Percentiles rank a stretch among this genome's conserved stretches.
Conservation (phyloP, 1,140 invertebrate species). For the Brachionus plicatilis region DNA sequence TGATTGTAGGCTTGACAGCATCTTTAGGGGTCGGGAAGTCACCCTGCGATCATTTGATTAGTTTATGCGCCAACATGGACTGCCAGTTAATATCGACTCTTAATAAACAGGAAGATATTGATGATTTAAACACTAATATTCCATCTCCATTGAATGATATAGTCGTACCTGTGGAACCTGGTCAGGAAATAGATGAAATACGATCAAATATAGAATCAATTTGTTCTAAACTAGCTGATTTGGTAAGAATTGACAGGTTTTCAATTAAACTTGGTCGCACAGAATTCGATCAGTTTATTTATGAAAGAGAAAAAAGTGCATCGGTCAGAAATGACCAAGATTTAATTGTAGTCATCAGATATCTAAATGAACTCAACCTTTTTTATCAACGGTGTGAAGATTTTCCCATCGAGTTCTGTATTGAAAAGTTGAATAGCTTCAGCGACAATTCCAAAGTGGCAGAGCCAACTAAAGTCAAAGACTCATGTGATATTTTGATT, state of each 20-base stretch:
- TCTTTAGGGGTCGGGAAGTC: neutral
- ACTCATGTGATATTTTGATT: neutral
- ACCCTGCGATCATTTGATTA: neutral
- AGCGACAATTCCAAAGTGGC: neutral
- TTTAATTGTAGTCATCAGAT: neutral
- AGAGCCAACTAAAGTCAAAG: neutral
- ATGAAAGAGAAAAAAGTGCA: neutral
- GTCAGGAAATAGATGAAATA: neutral
- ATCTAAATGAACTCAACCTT: neutral
- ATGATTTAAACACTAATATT: neutral
- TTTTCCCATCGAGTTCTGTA: neutral
- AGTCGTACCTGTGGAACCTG: neutral
- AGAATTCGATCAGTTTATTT: constrained; percentile 19
- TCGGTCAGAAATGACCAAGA: neutral
- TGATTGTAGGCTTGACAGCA: constrained; percentile 23
- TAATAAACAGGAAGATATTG: neutral
- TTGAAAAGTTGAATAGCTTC: neutral
- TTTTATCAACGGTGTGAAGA: neutral
- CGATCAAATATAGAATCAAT: neutral
- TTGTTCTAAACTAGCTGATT: neutral
- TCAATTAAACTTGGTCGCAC: neutral
- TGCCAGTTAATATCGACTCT: neutral
- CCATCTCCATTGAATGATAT: constrained; percentile 10
- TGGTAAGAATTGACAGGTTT: neutral
- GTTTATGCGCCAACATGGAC: constrained; percentile 6